Percentiles rank a stretch among this genome's conserved stretches.
Conservation (phyloP, 2,888 invertebrate species). For the Helleia helle region DNA sequence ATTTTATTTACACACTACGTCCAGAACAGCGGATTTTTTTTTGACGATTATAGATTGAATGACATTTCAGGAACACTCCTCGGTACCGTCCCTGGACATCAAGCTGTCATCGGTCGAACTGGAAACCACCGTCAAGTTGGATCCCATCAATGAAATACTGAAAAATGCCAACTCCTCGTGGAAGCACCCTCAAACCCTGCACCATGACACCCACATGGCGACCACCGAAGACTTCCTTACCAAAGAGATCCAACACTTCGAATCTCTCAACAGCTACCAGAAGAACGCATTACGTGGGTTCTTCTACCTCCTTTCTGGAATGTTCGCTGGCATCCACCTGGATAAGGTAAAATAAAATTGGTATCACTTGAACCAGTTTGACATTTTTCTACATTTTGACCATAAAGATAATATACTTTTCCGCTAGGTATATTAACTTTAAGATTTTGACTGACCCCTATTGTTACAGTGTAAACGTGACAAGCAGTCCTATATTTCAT, state of each 20-base stretch:
- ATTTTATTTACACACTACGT: too few species aligned
- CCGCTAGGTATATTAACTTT: too few species aligned
- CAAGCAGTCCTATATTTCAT: too few species aligned
- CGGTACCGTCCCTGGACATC: constrained; percentile 37
- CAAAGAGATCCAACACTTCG: constrained; percentile 42
- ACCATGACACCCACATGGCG: constrained; percentile 56
- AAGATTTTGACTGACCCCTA: too few species aligned
- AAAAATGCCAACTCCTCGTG: constrained; percentile 48
- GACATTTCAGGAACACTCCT: constrained; percentile 33
- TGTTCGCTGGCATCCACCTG: constrained; percentile 34
- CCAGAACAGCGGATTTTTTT: too few species aligned
- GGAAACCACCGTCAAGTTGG: constrained; percentile 43
- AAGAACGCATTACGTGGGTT: constrained; percentile 56
- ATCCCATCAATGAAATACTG: constrained; percentile 40
- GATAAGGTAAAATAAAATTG: too few species aligned
- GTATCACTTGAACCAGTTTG: too few species aligned
- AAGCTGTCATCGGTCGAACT: constrained; percentile 52
- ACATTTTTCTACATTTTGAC: too few species aligned
- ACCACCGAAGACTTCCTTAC: constrained; percentile 56
- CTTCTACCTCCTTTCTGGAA: constrained; percentile 52
- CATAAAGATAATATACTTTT: too few species aligned
- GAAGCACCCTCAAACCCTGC: constrained; percentile 53
- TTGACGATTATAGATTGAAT: too few species aligned
- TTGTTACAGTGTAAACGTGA: too few species aligned
- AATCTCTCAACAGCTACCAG: constrained; percentile 41